Conservation (phyloP, 35 echinoderm and acorn worm genomes). For the Ptychodera flava region DNA sequence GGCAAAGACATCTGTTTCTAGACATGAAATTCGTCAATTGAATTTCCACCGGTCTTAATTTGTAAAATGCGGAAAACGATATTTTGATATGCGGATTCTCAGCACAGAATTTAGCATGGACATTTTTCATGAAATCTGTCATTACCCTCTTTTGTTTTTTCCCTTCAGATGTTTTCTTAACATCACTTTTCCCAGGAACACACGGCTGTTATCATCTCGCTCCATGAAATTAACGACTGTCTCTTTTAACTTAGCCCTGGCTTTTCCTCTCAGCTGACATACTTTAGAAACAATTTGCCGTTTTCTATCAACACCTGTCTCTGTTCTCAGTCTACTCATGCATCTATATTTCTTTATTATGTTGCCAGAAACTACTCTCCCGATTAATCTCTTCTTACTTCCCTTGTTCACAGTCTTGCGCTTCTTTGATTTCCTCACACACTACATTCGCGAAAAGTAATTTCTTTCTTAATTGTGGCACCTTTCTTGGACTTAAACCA, state of each 20-base stretch:
- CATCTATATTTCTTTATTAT: too few species aligned
- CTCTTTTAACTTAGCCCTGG: conserved; percentile 16
- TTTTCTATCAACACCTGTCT: too few species aligned
- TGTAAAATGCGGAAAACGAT: conserved; percentile 6
- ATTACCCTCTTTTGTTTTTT: background rate
- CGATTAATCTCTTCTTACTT: too few species aligned
- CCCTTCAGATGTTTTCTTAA: conserved; percentile 9
- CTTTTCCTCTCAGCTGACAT: too few species aligned
- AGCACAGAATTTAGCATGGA: background rate
- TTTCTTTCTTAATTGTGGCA: too few species aligned
- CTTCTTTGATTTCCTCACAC: too few species aligned
- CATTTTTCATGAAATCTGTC: background rate
- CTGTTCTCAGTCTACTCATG: too few species aligned
- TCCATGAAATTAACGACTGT: conserved; percentile 31
- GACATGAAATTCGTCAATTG: conserved; percentile 22
- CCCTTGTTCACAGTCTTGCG: too few species aligned
- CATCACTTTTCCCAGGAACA: conserved; percentile 44
- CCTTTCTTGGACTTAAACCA: too few species aligned
- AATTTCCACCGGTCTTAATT: background rate
- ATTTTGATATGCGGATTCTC: conserved; percentile 3
- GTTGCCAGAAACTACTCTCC: too few species aligned
- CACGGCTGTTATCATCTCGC: conserved; percentile 37
- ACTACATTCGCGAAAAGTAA: too few species aligned
- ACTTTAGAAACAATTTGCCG: too few species aligned
- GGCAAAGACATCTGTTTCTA: conserved; percentile 32